These are phyloP conservation scores for Oreochromis tanganicae DNA, from an alignment of 2,113 vertebrate species.

Conservation along the genomic window DNA sequence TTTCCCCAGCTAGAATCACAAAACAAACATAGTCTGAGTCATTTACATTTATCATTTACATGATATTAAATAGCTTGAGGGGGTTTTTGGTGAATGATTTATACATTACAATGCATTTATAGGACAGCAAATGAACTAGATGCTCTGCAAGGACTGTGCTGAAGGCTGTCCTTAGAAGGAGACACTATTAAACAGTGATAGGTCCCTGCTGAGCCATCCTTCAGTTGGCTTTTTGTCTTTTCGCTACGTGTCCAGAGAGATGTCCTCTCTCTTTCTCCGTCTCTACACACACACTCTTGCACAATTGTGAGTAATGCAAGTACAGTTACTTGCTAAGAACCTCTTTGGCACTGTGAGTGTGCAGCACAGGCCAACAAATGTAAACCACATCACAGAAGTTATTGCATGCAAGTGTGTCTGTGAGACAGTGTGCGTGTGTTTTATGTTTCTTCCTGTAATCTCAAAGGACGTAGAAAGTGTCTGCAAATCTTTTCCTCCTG, in stretches of 20 bases:
- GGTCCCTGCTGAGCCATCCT: not conserved
- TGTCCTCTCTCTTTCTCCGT: not conserved
- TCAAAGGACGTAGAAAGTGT: not conserved
- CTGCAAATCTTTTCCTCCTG: constrained; percentile 38
- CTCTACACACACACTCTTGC: not conserved
- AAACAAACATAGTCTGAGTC: not conserved
- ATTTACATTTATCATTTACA: not conserved
- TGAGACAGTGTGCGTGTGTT: not conserved
- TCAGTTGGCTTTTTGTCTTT: not conserved
- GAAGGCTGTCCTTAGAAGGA: not conserved
- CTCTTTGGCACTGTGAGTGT: not conserved
- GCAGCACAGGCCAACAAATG: constrained; percentile 1
- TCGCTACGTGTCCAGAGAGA: not conserved
- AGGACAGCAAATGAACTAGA: not conserved
- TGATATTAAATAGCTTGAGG: not conserved
- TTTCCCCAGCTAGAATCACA: not conserved
- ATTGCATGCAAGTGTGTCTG: not conserved
- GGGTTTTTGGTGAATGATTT: not conserved
- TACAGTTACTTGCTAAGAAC: not conserved
- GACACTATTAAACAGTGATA: not conserved
- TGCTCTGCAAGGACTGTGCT: not conserved
- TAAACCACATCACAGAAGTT: constrained; percentile 16
- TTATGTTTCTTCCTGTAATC: constrained; percentile 5
- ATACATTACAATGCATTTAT: not conserved
- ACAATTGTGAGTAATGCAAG: not conserved